Percentiles rank a stretch among this genome's conserved stretches.
These are phyloP conservation scores for Elephas maximus DNA, from an alignment of 2,113 vertebrate genomes.

Conservation along the genomic window DNA sequence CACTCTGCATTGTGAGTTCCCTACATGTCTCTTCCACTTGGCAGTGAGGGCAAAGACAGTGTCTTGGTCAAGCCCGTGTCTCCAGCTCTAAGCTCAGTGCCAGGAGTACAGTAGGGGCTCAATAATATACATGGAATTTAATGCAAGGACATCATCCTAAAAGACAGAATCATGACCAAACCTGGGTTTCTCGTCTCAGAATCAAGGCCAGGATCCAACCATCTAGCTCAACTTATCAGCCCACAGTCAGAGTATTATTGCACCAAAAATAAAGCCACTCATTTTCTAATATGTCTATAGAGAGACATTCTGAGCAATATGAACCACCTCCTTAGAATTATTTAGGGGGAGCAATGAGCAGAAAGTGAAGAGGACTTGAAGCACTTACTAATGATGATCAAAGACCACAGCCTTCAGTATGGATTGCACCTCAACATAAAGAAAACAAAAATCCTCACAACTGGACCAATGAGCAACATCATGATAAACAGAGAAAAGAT, in stretches of 20 bases:
- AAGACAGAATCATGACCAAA: background rate
- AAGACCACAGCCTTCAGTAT: too few species aligned
- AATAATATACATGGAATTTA: background rate
- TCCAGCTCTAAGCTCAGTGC: background rate
- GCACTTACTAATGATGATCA: too few species aligned
- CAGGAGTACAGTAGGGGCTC: background rate
- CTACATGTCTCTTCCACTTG: accelerated
- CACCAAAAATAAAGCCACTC: slow-evolving; percentile 8
- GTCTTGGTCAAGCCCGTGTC: accelerated
- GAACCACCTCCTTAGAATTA: slow-evolving; percentile 35
- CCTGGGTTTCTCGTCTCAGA: background rate
- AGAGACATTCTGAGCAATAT: slow-evolving; percentile 44
- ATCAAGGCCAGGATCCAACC: background rate
- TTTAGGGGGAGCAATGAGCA: background rate
- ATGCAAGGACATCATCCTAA: background rate
- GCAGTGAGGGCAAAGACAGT: background rate
- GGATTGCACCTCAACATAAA: too few species aligned
- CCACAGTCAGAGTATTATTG: background rate
- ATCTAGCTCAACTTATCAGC: background rate
- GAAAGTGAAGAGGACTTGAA: background rate
- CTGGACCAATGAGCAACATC: too few species aligned
- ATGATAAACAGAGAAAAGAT: too few species aligned
- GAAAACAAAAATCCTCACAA: too few species aligned
- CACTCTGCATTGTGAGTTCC: background rate
- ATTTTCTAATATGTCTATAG: slow-evolving; percentile 20